Evolutionary conservation across 2,113 vertebrate genomes (phyloP).

Genomic region (Campylomormyrus numenius): DNA sequence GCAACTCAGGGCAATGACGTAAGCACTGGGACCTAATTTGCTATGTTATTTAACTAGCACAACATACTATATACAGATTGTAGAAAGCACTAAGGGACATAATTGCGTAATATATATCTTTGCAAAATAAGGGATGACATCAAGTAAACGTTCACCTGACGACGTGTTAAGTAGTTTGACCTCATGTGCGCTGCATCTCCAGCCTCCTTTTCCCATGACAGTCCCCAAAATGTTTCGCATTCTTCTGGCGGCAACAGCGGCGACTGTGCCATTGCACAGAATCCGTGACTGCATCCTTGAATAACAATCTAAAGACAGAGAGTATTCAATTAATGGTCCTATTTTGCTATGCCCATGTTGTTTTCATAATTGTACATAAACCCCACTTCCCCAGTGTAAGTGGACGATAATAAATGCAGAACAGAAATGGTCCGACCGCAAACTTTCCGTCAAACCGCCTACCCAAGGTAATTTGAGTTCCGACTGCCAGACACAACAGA

Average conservation of each 20-base stretch:
- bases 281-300: constrained; percentile 51
- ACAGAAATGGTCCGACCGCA: constrained; percentile 32
- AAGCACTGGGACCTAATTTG: background rate
- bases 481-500: background rate
- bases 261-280: constrained; percentile 41
- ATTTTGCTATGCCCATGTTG: constrained; percentile 13
- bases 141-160: constrained; percentile 44
- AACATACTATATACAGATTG: background rate
- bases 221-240: constrained; percentile 52
- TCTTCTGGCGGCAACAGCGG: constrained; percentile 53
- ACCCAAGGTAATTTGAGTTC: background rate
- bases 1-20: background rate
- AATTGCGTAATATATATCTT: background rate
- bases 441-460: constrained; percentile 37
- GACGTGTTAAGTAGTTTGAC: constrained; percentile 62
- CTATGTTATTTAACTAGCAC: background rate
- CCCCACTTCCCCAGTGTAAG: background rate
- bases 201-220: constrained; percentile 51
- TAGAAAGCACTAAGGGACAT: background rate
- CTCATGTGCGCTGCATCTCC: constrained; percentile 53
- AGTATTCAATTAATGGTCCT: background rate
- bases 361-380: constrained; percentile 27
- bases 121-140: background rate
- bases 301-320: background rate
- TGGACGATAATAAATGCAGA: constrained; percentile 46